These are phyloP conservation scores for Neotragus moschatus DNA, from an alignment of 2,113 vertebrate species.

Conservation along the genomic window DNA sequence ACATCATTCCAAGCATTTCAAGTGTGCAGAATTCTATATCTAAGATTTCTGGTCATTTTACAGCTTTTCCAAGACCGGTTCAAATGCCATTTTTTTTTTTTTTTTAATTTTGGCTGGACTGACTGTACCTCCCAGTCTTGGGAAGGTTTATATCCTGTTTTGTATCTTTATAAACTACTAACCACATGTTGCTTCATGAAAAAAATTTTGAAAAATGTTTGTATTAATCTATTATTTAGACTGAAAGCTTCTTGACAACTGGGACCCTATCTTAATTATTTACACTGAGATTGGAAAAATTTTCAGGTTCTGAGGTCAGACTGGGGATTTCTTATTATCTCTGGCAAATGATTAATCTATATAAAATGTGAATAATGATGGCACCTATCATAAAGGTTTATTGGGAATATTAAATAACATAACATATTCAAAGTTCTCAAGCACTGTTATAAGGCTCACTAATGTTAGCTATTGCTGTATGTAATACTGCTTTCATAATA, in stretches of 20 bases:
- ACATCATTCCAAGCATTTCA: not conserved
- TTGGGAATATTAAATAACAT: not conserved
- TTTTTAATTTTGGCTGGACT: not conserved
- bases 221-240: slow-evolving; percentile 7
- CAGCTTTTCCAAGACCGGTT: not conserved
- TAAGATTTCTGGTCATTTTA: slow-evolving; percentile 40
- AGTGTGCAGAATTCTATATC: not conserved
- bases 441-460: slow-evolving; percentile 2
- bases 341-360: not conserved
- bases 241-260: not conserved
- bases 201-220: not conserved
- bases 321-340: not conserved
- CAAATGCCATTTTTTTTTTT: not conserved
- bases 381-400: not conserved
- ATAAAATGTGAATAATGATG: not conserved
- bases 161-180: not conserved
- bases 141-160: not conserved
- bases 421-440: not conserved
- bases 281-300: not conserved
- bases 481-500: not conserved
- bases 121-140: not conserved
- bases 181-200: not conserved
- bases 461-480: not conserved
- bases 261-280: not conserved
- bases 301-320: not conserved